Evolutionary conservation across 1,140 invertebrate species (phyloP).

Genomic region (Pantala flavescens): DNA sequence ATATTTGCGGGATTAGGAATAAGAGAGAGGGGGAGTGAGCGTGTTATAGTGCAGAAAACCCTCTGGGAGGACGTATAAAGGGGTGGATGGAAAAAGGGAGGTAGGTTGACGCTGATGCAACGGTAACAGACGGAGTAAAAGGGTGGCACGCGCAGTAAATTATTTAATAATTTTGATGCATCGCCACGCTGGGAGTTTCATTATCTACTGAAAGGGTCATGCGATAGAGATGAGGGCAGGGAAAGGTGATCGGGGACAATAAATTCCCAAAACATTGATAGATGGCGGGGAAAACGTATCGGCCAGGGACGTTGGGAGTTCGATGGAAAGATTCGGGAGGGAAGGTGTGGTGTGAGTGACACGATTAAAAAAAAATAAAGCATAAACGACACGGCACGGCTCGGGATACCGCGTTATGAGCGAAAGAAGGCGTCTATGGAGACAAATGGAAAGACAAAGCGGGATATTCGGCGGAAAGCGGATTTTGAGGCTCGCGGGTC

Average conservation of each 20-base stretch:
- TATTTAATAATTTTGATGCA: constrained; percentile 2
- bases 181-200: not conserved
- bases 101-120: not conserved
- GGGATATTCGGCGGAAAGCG: not conserved
- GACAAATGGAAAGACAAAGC: not conserved
- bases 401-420: not conserved
- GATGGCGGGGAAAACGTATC: not conserved
- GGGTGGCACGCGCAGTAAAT: constrained; percentile 6
- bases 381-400: not conserved
- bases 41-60: no score
- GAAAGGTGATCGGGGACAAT: not conserved
- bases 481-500: not conserved
- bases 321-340: not conserved
- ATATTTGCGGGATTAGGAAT: no score
- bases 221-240: not conserved
- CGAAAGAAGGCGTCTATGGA: not conserved
- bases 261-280: not conserved
- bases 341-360: not conserved
- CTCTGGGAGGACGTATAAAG: no score
- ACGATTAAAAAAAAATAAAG: not conserved
- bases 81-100: no score
- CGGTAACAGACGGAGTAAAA: not conserved
- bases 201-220: not conserved
- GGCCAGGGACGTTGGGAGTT: not conserved
- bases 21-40: no score